Base-by-base conservation (phyloP, 1,140 invertebrate species). In the Bombus confusus region DNA sequence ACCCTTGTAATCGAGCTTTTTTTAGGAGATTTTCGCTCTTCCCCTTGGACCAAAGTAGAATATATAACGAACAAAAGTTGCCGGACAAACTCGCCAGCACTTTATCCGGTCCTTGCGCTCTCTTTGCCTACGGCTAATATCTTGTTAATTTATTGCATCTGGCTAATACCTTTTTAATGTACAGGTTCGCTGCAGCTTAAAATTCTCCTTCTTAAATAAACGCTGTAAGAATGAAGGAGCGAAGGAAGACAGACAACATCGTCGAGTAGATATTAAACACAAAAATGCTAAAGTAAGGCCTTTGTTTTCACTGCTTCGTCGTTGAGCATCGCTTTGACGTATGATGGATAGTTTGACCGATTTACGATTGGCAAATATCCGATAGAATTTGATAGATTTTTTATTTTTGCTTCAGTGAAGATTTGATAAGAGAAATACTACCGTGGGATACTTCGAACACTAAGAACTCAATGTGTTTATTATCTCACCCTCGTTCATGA, bases 91-190 rank as follows among this genome's bases (percentile, higher is more conserved):
- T 52, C n/a, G 12, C 59, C 31, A 52, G 31, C 52, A 66, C 72
- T 83, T 83, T 66, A 76, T 66, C 59, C 52, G 5, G 37, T 13
- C 68, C 28, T 12, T n/a, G n/a, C 37, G 34, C 52, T 31, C 73
- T 73, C 68, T 81, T 73, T 81, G 69, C 69, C 39, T 31, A 12
- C 18, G 41, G 73, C 62, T 83, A 83, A 83, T 83, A 83, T 76
- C 72, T 28, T 43, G 72, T 76, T 83, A 83, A 83, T 83, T 59
- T 76, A 83, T 83, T 73, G 59, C 72, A 34, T 66, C 72, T 64
- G 59, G 72, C 80, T 83, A 83, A 83, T 83, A 83, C 59, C 80
- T 52, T 83, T 83, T 83, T 83, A 83, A 83, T 83, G 80, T 83
- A 76, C 72, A 76, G 47, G 59, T 83, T 82, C 31, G 52, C 25